A percentile compares a stretch with the other conserved stretches of the same genome.
These are phyloP conservation scores for Dorcus parallelipipedus DNA, from an alignment of 2,888 invertebrate species.

Conservation along the genomic window DNA sequence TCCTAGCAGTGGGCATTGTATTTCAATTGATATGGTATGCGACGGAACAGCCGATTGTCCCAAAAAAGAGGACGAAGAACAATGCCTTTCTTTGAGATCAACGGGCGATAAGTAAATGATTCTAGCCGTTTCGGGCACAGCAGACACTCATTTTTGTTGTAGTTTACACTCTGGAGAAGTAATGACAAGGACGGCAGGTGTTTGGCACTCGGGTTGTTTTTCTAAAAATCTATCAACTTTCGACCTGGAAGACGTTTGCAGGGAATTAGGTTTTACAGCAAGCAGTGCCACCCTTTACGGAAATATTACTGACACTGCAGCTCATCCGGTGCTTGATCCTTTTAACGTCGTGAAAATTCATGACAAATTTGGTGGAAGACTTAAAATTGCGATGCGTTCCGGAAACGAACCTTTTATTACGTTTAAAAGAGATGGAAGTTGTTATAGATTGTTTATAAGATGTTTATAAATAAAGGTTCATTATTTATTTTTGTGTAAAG, in stretches of 20 bases:
- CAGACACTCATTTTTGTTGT: conserved; percentile 25
- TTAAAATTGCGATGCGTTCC: conserved; percentile 35
- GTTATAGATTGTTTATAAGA: conserved; percentile 40
- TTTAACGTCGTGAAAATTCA: conserved; percentile 40
- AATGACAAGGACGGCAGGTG: conserved; percentile 61
- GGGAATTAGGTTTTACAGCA: conserved; percentile 58
- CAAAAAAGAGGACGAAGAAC: conserved; percentile 67
- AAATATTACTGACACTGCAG: conserved; percentile 12
- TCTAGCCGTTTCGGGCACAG: background rate
- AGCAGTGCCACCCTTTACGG: conserved; percentile 48
- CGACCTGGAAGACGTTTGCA: conserved; percentile 60
- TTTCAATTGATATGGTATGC: conserved; percentile 72
- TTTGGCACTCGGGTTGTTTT: conserved; percentile 72
- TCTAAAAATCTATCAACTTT: conserved; percentile 52
- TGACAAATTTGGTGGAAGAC: conserved; percentile 18
- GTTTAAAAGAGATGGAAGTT: conserved; percentile 35
- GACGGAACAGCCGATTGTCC: conserved; percentile 74
- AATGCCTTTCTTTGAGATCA: conserved; percentile 57
- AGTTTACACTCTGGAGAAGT: conserved; percentile 65
- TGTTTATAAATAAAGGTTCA: conserved; percentile 30
- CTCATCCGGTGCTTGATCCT: conserved; percentile 31
- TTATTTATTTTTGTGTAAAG: background rate
- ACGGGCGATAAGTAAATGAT: conserved; percentile 36
- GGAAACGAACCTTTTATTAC: conserved; percentile 39
- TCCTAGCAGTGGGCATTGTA: conserved; percentile 55